Evolutionary conservation across 2,113 vertebrate species (phyloP).

Genomic region (Salvelinus fontinalis): DNA sequence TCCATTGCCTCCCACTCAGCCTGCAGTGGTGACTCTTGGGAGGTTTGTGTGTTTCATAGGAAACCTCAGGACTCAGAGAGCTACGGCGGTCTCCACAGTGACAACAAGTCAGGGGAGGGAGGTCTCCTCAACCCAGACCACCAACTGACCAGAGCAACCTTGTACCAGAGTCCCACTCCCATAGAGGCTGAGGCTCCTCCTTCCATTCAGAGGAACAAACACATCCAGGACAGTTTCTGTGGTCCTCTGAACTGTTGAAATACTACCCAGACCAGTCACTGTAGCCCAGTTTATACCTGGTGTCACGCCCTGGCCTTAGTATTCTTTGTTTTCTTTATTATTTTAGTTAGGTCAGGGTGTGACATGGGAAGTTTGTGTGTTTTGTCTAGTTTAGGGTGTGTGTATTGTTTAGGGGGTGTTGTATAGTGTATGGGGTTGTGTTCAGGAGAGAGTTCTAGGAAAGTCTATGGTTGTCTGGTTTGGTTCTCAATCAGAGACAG

Average conservation of each 20-base stretch:
- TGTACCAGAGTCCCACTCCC: neutral
- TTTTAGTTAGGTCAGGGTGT: too few relatives aligned
- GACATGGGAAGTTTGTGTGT: too few relatives aligned
- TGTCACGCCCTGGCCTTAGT: too few relatives aligned
- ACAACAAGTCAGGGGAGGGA: neutral
- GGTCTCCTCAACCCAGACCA: neutral
- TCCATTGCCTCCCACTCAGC: neutral
- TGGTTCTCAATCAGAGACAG: too few relatives aligned
- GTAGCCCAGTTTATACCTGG: too few relatives aligned
- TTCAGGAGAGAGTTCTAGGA: too few relatives aligned
- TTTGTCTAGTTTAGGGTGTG: too few relatives aligned
- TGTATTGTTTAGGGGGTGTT: too few relatives aligned
- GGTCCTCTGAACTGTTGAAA: neutral
- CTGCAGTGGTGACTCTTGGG: neutral
- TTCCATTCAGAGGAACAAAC: neutral
- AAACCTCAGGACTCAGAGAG: neutral
- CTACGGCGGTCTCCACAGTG: conserved; percentile 1
- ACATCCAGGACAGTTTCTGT: neutral
- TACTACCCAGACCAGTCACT: neutral
- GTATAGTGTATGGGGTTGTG: too few relatives aligned
- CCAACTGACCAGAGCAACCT: neutral
- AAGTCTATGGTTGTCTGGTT: too few relatives aligned
- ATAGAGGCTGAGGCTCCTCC: neutral
- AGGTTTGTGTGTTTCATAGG: neutral
- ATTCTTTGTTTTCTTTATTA: too few relatives aligned